phyloP scores from a whole-genome alignment of 1,140 invertebrate species.

The Pantala flavescens region DNA sequence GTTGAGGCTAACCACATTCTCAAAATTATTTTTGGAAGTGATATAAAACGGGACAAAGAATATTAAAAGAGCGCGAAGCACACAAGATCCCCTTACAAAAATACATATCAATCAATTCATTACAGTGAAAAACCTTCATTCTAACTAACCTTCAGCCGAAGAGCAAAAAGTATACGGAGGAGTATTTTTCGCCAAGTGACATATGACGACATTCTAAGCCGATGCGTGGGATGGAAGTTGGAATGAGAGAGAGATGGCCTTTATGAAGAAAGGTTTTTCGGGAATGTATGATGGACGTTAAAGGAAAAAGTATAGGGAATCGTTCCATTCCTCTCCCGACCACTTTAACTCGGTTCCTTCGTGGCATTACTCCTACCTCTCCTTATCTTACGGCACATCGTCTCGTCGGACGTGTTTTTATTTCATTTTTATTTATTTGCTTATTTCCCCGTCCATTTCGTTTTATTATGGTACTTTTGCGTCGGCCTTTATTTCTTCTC shows the following conservation, averaged over 20 bases:
- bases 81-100: no score
- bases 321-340: not conserved
- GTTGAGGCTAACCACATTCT: no score
- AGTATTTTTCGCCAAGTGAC: not conserved
- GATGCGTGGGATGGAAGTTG: not conserved
- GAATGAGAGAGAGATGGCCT: not conserved
- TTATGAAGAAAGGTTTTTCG: not conserved
- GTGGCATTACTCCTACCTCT: not conserved
- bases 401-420: conserved; percentile 2
- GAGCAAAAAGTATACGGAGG: no score
- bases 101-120: no score
- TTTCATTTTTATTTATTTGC: conserved; percentile 8
- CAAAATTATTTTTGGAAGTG: no score
- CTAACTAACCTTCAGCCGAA: no score
- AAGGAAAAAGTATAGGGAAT: not conserved
- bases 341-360: not conserved
- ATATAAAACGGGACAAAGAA: no score
- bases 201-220: not conserved
- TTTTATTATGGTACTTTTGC: conserved; percentile 8
- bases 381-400: not conserved
- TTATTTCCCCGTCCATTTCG: not conserved
- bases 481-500: conserved; percentile 1
- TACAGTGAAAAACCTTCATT: no score
- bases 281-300: not conserved
- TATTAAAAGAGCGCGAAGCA: no score